Percentiles rank a stretch among this genome's conserved stretches.
phyloP scores from a whole-genome alignment of 2,113 vertebrate species.

The Calyptommatus sinebrachiatus region DNA sequence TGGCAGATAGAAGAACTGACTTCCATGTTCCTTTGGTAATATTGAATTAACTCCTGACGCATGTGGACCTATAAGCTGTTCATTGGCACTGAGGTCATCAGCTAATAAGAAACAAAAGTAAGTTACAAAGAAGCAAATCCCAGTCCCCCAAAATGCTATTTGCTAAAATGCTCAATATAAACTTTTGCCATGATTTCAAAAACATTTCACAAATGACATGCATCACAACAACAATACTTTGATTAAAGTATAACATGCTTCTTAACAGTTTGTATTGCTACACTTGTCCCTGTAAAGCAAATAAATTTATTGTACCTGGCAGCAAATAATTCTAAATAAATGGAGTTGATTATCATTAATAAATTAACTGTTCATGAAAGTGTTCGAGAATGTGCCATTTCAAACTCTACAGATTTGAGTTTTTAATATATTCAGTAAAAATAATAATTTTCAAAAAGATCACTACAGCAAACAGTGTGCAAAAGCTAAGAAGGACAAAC shows the following conservation, averaged over 20 bases:
- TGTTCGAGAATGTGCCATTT: background rate
- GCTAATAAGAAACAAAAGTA: conserved; percentile 68
- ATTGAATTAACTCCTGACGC: conserved; percentile 95
- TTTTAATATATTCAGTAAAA: background rate
- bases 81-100: conserved; percentile 91
- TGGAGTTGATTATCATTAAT: background rate
- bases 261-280: background rate
- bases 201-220: background rate
- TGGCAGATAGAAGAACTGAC: conserved; percentile 95
- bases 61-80: conserved; percentile 88
- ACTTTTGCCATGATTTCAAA: background rate
- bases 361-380: background rate
- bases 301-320: background rate
- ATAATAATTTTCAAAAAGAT: background rate
- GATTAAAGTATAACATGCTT: background rate
- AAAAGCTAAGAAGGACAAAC: no score
- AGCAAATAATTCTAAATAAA: background rate
- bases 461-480: background rate
- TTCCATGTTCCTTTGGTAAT: conserved; percentile 96
- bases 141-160: background rate
- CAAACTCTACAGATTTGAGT: background rate
- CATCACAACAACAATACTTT: background rate
- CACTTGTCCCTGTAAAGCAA: background rate
- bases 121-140: conserved; percentile 11
- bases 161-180: background rate